phyloP scores from a whole-genome alignment of 2,888 invertebrate genomes.

The Prenolepis imparis region DNA sequence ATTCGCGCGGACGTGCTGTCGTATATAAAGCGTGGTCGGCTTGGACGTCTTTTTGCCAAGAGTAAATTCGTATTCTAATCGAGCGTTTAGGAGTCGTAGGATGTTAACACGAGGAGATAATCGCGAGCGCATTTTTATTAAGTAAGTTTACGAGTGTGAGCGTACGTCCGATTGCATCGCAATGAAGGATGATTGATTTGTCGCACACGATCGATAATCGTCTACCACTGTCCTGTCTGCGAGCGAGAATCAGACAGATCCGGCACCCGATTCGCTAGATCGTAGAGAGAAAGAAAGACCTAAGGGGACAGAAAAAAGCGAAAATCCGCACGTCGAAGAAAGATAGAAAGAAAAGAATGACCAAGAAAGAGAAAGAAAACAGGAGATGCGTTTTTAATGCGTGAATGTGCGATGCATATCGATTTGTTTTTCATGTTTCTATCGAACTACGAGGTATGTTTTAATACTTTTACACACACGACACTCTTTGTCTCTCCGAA shows the following conservation, averaged over 20 bases:
- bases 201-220: constrained; percentile 29
- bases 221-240: not conserved
- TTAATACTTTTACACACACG: constrained; percentile 82
- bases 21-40: constrained; percentile 38
- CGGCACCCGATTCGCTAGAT: constrained; percentile 21
- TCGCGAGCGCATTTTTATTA: constrained; percentile 69
- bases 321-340: not conserved
- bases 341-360: constrained; percentile 25
- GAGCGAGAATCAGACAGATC: constrained; percentile 25
- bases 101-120: constrained; percentile 52
- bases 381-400: constrained; percentile 18
- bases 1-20: constrained; percentile 25
- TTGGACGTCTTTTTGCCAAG: constrained; percentile 47
- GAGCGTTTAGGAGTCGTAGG: constrained; percentile 55
- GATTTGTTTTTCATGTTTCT: constrained; percentile 79
- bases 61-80: constrained; percentile 53
- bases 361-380: constrained; percentile 35
- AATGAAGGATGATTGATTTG: constrained; percentile 48
- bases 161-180: constrained; percentile 54
- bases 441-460: constrained; percentile 77
- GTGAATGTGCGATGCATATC: constrained; percentile 68
- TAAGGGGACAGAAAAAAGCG: constrained; percentile 8
- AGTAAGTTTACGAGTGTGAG: constrained; percentile 63
- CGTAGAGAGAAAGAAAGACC: constrained; percentile 50
- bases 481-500: constrained; percentile 40